Conservation (phyloP, 1,140 invertebrate genomes). For the Temnothorax nylanderi region DNA sequence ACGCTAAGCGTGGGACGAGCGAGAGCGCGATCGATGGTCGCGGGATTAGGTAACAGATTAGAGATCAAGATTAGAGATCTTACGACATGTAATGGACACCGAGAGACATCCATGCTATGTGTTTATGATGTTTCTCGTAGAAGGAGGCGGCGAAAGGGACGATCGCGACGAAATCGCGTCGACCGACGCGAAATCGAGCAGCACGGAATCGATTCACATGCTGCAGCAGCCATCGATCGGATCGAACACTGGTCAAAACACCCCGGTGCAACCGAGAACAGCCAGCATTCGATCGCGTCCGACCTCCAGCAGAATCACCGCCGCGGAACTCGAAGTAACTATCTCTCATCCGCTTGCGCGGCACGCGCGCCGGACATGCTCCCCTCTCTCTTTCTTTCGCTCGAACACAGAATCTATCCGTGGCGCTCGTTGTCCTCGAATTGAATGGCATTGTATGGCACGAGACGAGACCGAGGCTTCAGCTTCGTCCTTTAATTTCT, state of each 20-base stretch:
- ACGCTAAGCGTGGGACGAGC: slow-evolving; percentile 96
- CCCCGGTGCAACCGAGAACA: slow-evolving; percentile 90
- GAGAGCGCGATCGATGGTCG: slow-evolving; percentile 95
- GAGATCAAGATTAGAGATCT: not conserved
- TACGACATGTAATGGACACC: not conserved
- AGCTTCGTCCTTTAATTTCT: slow-evolving; percentile 79
- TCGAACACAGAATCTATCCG: slow-evolving; percentile 56
- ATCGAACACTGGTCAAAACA: slow-evolving; percentile 83
- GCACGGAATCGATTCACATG: slow-evolving; percentile 92
- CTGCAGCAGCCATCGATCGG: slow-evolving; percentile 84
- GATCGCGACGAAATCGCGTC: slow-evolving; percentile 89
- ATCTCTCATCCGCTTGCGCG: not conserved
- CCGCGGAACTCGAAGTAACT: slow-evolving; percentile 92
- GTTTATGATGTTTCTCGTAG: slow-evolving; percentile 74
- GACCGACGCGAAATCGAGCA: slow-evolving; percentile 90
- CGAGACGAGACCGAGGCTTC: slow-evolving; percentile 68
- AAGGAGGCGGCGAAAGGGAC: slow-evolving; percentile 88
- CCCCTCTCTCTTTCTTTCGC: slow-evolving; percentile 27
- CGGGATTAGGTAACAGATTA: slow-evolving; percentile 89
- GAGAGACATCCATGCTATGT: not conserved
- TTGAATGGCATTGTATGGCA: slow-evolving; percentile 72
- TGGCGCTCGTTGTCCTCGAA: slow-evolving; percentile 66
- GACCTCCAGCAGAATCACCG: slow-evolving; percentile 94
- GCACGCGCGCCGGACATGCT: slow-evolving; percentile 13
- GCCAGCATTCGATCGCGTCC: slow-evolving; percentile 95